Evolutionary conservation across 2,113 vertebrate species (phyloP).

Genomic region (Pleuronectes platessa): DNA sequence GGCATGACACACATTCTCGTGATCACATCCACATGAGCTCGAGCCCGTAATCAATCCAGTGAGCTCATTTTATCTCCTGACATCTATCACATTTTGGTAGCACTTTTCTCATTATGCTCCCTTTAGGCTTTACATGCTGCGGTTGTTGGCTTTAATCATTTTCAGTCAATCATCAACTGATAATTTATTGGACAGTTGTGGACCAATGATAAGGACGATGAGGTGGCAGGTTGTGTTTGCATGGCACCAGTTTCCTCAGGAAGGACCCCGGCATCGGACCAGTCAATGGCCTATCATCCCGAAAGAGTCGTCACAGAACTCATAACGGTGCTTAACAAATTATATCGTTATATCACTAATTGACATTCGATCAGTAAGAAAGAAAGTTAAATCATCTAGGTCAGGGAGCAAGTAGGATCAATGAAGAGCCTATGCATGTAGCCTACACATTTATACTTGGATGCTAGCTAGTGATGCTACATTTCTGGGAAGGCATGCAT

Average conservation of each 20-base stretch:
- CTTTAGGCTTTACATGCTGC: background rate
- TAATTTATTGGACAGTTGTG: background rate
- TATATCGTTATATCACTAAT: too few relatives aligned
- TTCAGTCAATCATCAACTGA: background rate
- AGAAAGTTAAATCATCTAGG: too few relatives aligned
- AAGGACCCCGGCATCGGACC: too few relatives aligned
- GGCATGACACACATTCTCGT: background rate
- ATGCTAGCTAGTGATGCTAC: too few relatives aligned
- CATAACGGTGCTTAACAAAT: too few relatives aligned
- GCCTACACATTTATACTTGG: too few relatives aligned
- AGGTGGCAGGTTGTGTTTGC: background rate
- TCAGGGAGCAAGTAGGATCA: too few relatives aligned
- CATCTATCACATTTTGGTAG: background rate
- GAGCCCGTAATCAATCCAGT: background rate
- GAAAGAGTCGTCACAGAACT: too few relatives aligned
- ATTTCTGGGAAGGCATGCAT: too few relatives aligned
- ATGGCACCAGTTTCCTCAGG: too few relatives aligned
- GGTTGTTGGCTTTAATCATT: background rate
- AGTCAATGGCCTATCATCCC: background rate
- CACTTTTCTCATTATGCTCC: background rate
- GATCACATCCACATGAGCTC: slow-evolving; percentile 1
- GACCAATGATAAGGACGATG: background rate
- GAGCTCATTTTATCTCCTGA: background rate
- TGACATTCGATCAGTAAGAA: too few relatives aligned
- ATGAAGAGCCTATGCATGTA: too few relatives aligned